Conservation (phyloP, 2,797 vertebrate species). For the Paguma larvata region DNA sequence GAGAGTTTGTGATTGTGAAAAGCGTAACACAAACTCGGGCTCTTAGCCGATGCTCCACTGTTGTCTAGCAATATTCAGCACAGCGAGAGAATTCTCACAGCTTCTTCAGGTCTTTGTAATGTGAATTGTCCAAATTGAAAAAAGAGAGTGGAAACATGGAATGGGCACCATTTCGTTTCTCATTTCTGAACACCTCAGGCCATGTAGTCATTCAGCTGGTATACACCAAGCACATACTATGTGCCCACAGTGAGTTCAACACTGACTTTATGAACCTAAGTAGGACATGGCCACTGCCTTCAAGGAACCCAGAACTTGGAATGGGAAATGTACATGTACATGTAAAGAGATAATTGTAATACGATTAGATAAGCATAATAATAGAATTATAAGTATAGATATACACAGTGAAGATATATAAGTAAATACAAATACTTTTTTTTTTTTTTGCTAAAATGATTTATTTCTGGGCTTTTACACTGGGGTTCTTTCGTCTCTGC, state of each 20-base stretch:
- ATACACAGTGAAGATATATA: not conserved
- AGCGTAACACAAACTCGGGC: not conserved
- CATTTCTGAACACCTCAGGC: not conserved
- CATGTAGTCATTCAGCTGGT: not conserved
- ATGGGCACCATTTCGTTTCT: not conserved
- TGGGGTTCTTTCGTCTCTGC: not conserved
- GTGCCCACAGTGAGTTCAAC: not conserved
- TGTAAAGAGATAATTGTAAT: not conserved
- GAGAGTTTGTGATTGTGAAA: slow-evolving; percentile 19
- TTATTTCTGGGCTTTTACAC: not conserved
- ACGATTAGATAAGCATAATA: not conserved
- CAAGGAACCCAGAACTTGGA: not conserved
- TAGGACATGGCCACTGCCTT: not conserved
- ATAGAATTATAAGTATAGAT: not conserved
- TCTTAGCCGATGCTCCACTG: not conserved
- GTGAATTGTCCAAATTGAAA: not conserved
- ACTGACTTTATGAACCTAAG: not conserved
- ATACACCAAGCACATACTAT: accelerated
- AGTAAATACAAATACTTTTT: not conserved
- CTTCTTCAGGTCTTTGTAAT: not conserved
- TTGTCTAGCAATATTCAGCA: not conserved
- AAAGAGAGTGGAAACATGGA: not conserved
- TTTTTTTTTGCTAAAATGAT: not conserved
- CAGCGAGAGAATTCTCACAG: not conserved
- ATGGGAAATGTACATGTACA: not conserved